phyloP scores from a whole-genome alignment of 2,888 invertebrate species.

The Calameuta idolon region DNA sequence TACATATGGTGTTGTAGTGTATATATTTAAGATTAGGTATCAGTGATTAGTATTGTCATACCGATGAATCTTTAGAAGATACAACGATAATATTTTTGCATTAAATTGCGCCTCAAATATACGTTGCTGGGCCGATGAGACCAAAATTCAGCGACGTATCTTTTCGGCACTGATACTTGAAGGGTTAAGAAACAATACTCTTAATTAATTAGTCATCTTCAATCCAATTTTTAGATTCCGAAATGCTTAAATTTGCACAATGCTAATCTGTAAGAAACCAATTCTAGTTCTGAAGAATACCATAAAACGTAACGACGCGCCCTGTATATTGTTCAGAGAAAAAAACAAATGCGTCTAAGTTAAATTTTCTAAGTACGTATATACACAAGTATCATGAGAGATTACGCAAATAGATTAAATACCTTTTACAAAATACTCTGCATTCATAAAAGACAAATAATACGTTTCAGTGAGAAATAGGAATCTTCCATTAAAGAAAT shows the following conservation, averaged over 20 bases:
- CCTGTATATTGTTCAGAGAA: background rate
- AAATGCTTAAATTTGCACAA: background rate
- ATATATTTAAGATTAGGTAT: no score
- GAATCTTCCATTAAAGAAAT: background rate
- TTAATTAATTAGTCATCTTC: background rate
- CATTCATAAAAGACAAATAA: background rate
- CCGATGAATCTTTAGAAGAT: no score
- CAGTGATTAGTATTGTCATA: no score
- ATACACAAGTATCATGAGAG: background rate
- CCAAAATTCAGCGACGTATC: no score
- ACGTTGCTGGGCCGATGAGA: no score
- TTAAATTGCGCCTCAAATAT: no score
- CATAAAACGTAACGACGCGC: background rate
- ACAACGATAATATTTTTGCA: no score
- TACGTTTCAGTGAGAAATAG: background rate
- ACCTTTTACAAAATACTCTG: background rate
- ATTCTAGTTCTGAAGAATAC: background rate
- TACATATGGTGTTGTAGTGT: no score
- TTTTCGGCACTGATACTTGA: no score
- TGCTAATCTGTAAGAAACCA: background rate
- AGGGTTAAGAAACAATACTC: background rate
- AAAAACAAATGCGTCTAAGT: background rate
- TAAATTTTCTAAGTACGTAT: background rate
- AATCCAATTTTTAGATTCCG: background rate
- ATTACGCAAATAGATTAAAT: background rate